Base-by-base conservation (phyloP, 2,113 vertebrate species). In the Cryptomyrus ogoouensis region DNA sequence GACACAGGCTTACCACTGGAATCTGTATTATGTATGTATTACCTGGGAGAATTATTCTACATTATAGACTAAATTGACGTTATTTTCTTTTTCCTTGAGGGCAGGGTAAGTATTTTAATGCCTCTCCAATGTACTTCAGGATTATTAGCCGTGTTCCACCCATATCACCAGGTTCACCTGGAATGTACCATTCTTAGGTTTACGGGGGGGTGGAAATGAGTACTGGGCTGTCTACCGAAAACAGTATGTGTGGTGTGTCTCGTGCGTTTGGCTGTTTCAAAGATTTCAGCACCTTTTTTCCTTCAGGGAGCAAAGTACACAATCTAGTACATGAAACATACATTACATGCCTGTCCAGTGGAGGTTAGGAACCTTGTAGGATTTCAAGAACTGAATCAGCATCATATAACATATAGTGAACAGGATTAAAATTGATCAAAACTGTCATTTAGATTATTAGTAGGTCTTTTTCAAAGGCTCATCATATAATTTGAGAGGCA, bases 61-160 rank as follows among this genome's bases (percentile, higher is more conserved):
- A 80, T 80, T 35, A 80, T 42, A 80, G 31, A 42, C 35, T 80
- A 80, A 80, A 80, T 80, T 35, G 35, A 80, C 6, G 17, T 10
- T 80, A 80, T 80, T 80, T 80, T 80, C 74, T 42, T 39, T 56
- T 80, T 80, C 35, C 74, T 80, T 80, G 35, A 80, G 74, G 74
- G 74, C 74, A 80, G 74, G 74, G 35, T 42, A 42, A 80, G 74
- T 80, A 80, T 80, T 80, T 80, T 80, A 80, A 80, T 80, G 74
- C 35, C 35, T 42, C 74, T 80, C 74, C 35, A 80, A 42, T 42
- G 74, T 27, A 80, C 4, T 80, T 19, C 74, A 17, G 35, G 74
- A 6, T 80, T 80, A 80, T 80, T 80, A 80, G 74, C 74, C 1
- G 13, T 19, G 35, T 15, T 42, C 35, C 74, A 42, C 74, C 15